A percentile compares a stretch with the other conserved stretches of the same genome.
Conservation (phyloP, 92 coral and sea anemone species). For the Palythoa grandis region DNA sequence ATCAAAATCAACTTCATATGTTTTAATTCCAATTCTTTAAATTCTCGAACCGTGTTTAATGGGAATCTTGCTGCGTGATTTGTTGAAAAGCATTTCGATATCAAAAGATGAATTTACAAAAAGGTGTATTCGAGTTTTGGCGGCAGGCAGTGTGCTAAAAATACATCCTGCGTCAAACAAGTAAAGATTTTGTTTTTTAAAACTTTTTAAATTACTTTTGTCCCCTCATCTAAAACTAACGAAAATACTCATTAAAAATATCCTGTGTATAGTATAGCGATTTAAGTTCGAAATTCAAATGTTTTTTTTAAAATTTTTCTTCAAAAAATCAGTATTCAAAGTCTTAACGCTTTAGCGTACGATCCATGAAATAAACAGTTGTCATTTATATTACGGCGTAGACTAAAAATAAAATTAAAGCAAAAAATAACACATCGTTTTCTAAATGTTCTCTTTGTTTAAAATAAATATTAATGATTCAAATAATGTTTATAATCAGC, state of each 20-base stretch:
- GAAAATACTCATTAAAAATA: neutral
- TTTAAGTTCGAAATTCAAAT: neutral
- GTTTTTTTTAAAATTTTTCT: neutral
- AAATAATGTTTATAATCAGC: neutral
- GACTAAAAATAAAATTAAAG: neutral
- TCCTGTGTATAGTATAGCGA: neutral
- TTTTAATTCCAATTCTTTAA: neutral
- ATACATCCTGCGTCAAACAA: neutral
- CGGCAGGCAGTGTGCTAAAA: neutral
- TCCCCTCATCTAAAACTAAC: neutral
- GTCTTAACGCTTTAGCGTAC: neutral
- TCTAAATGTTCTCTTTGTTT: slow-evolving; percentile 5
- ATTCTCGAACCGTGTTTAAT: neutral
- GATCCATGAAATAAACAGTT: neutral
- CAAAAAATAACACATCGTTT: neutral
- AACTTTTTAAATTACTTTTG: neutral
- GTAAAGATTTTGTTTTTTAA: neutral
- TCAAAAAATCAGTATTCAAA: neutral
- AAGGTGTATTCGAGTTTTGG: neutral
- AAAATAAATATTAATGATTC: neutral
- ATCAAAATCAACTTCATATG: neutral
- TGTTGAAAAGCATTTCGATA: neutral
- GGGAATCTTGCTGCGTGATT: neutral
- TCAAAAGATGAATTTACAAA: neutral
- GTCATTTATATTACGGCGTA: neutral